A percentile compares a stretch with the other conserved stretches of the same genome.
Conservation (phyloP, 2,113 vertebrate genomes). For the Bettongia penicillata region DNA sequence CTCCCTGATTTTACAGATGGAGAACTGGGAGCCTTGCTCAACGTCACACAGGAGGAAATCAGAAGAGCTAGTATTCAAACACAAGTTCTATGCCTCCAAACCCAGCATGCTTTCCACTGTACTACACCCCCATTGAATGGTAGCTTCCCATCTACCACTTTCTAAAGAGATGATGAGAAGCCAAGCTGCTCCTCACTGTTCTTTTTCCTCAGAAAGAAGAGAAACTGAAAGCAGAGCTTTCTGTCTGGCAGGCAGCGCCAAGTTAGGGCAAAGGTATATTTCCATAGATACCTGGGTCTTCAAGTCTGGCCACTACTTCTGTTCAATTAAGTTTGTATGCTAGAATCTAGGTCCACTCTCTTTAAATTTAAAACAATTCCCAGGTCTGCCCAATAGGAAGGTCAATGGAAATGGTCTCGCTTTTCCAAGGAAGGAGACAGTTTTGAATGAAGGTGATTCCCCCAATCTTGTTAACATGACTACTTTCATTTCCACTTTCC, state of each 20-base stretch:
- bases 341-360: neutral
- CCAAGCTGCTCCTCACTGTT: neutral
- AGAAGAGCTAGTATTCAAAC: neutral
- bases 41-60: neutral
- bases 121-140: too few species aligned
- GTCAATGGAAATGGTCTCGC: neutral
- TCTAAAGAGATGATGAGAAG: neutral
- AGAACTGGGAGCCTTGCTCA: neutral
- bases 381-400: neutral
- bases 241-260: neutral
- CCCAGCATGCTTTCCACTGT: neutral
- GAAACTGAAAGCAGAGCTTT: neutral
- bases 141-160: neutral
- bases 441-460: neutral
- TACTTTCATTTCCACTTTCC: neutral
- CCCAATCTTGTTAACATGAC: neutral
- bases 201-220: neutral
- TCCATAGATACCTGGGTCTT: neutral
- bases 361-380: neutral
- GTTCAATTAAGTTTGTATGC: neutral
- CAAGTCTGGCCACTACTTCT: neutral
- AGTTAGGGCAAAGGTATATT: neutral
- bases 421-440: neutral
- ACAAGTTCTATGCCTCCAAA: neutral
- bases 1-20: neutral